Percentiles rank a stretch among this genome's conserved stretches.
phyloP scores from a whole-genome alignment of 2,113 vertebrate species.

The Mus pahari region DNA sequence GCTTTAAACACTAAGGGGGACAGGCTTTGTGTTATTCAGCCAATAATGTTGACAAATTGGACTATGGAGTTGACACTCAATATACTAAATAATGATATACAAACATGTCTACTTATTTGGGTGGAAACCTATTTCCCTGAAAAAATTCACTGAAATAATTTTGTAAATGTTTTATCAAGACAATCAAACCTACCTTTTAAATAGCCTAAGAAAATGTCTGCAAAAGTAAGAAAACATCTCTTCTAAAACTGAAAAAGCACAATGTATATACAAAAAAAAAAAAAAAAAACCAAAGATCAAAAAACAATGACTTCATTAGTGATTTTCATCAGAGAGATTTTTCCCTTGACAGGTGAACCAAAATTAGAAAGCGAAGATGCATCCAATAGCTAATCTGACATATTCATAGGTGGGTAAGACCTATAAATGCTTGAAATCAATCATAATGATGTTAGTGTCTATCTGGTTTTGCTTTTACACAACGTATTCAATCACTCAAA shows the following conservation, averaged over 20 bases:
- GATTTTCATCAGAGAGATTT: slow-evolving; percentile 39
- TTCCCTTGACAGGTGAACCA: not conserved
- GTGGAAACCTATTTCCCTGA: not conserved
- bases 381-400: slow-evolving; percentile 30
- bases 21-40: not conserved
- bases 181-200: slow-evolving; percentile 30
- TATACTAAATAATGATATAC: not conserved
- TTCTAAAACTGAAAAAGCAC: slow-evolving; percentile 30
- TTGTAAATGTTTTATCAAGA: slow-evolving; percentile 9
- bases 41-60: slow-evolving; percentile 19
- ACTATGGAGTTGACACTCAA: not conserved
- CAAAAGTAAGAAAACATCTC: slow-evolving; percentile 27
- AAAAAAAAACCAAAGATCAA: slow-evolving; percentile 3
- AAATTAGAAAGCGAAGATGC: slow-evolving; percentile 55
- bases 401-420: slow-evolving; percentile 18
- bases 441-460: slow-evolving; percentile 43
- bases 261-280: slow-evolving; percentile 5
- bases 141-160: slow-evolving; percentile 39
- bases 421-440: slow-evolving; percentile 48
- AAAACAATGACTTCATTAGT: not conserved
- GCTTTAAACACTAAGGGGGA: not conserved
- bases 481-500: slow-evolving; percentile 39
- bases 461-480: slow-evolving; percentile 14
- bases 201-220: slow-evolving; percentile 24
- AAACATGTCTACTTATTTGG: not conserved